phyloP scores from a whole-genome alignment of 1,140 invertebrate species.

The Calliphora vicina region DNA sequence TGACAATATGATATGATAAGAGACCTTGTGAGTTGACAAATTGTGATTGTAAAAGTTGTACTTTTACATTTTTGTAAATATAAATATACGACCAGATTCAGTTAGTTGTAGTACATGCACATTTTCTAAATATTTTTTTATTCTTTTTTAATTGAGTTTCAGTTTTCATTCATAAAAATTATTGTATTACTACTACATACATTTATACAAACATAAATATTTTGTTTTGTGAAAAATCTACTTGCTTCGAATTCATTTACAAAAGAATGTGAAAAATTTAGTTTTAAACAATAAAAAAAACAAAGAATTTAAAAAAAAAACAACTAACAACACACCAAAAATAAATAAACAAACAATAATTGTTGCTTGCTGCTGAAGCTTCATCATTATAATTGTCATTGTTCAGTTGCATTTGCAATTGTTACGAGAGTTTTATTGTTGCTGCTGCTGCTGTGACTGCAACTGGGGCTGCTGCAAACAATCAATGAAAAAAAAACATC shows the following conservation, averaged over 20 bases:
- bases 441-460: not conserved
- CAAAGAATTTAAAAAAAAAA: too few species aligned
- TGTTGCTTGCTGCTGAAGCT: not conserved
- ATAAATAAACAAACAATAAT: not conserved
- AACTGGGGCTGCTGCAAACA: not conserved
- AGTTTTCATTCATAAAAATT: slow-evolving; percentile 8
- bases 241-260: not conserved
- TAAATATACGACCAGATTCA: too few species aligned
- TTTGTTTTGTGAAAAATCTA: not conserved
- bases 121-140: not conserved
- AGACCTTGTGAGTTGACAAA: too few species aligned
- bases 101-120: not conserved
- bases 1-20: too few species aligned
- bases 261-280: not conserved
- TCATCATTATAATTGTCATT: not conserved
- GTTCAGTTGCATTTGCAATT: not conserved
- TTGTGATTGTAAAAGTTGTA: too few species aligned
- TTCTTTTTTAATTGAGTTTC: not conserved
- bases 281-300: not conserved
- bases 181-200: not conserved
- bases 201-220: not conserved
- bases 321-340: not conserved
- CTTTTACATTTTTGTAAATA: too few species aligned
- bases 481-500: not conserved
- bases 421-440: too few species aligned